Evolutionary conservation across 2,113 vertebrate genomes (phyloP).

Genomic region (Lepisosteus osseus): DNA sequence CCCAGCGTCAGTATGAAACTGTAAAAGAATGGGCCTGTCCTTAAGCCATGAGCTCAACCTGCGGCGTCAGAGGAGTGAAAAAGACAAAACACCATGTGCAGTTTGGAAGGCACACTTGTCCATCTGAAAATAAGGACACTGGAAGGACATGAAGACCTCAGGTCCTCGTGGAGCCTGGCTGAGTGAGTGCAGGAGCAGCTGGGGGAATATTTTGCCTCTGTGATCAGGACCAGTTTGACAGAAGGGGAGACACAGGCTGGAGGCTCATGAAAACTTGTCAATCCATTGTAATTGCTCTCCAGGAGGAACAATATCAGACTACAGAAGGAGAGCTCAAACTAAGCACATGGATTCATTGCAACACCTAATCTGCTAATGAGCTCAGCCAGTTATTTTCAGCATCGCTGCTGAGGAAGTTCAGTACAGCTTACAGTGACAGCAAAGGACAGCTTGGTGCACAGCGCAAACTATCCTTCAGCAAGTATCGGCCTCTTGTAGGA

Average conservation of each 20-base stretch:
- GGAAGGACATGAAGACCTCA: constrained; percentile 28
- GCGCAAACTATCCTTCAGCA: constrained; percentile 38
- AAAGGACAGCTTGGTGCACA: constrained; percentile 68
- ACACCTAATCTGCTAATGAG: constrained; percentile 90
- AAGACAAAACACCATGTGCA: neutral
- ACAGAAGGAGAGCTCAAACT: constrained; percentile 60
- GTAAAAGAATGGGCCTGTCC: too few relatives aligned
- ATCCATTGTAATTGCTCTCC: constrained; percentile 88
- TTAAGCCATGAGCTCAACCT: too few relatives aligned
- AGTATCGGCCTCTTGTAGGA: constrained; percentile 13
- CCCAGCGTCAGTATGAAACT: too few relatives aligned
- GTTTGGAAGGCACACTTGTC: constrained; percentile 6
- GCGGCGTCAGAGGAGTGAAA: too few relatives aligned
- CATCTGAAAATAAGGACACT: constrained; percentile 30
- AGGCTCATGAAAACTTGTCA: constrained; percentile 83
- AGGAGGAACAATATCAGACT: constrained; percentile 77
- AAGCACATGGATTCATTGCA: constrained; percentile 78
- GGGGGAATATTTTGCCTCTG: constrained; percentile 52
- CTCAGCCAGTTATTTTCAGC: constrained; percentile 77
- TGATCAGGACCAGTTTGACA: constrained; percentile 69
- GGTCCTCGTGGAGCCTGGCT: constrained; percentile 2
- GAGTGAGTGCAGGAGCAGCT: constrained; percentile 12
- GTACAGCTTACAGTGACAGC: constrained; percentile 67
- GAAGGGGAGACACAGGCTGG: constrained; percentile 53
- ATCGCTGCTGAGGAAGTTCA: constrained; percentile 60